Percentiles rank a stretch among this genome's conserved stretches.
phyloP scores from a whole-genome alignment of 2,888 invertebrate species.

The Cheilosia vulpina region DNA sequence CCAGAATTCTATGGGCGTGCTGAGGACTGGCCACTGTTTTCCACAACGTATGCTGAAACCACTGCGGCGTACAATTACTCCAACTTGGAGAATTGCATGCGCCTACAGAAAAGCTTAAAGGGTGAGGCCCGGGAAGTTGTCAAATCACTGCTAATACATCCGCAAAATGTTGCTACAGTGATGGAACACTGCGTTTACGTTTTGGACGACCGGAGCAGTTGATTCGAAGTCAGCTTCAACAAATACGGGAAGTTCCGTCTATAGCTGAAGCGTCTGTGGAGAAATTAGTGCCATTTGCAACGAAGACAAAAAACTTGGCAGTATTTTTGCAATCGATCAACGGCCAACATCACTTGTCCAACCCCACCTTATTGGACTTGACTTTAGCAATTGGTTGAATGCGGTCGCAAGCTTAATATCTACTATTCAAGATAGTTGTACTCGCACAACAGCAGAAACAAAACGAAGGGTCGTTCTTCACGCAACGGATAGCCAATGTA shows the following conservation, averaged over 20 bases:
- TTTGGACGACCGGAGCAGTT: slow-evolving; percentile 69
- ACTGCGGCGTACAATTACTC: slow-evolving; percentile 25
- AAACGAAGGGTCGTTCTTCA: slow-evolving; percentile 39
- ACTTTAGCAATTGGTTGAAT: slow-evolving; percentile 52
- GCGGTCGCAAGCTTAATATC: slow-evolving; percentile 22
- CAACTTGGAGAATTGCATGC: slow-evolving; percentile 18
- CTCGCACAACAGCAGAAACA: slow-evolving; percentile 3
- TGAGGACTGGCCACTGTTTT: slow-evolving; percentile 34
- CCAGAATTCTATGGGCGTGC: slow-evolving; percentile 13
- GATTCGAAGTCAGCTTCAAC: slow-evolving; percentile 41
- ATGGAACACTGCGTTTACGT: slow-evolving; percentile 55
- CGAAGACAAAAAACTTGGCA: slow-evolving; percentile 38
- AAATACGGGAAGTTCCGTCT: slow-evolving; percentile 43
- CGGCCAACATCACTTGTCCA: slow-evolving; percentile 29
- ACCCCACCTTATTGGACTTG: slow-evolving; percentile 22
- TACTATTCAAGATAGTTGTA: slow-evolving; percentile 3
- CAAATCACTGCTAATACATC: slow-evolving; percentile 52
- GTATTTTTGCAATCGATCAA: slow-evolving; percentile 28
- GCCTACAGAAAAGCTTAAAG: slow-evolving; percentile 13
- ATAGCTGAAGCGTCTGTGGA: slow-evolving; percentile 31
- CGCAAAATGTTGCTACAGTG: slow-evolving; percentile 48
- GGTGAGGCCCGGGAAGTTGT: slow-evolving; percentile 10
- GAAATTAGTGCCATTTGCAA: slow-evolving; percentile 36
- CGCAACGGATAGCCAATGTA: neutral
- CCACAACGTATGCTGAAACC: slow-evolving; percentile 14